These are phyloP conservation scores for Psittacus erithacus DNA, from an alignment of 2,113 vertebrate genomes.

Conservation along the genomic window DNA sequence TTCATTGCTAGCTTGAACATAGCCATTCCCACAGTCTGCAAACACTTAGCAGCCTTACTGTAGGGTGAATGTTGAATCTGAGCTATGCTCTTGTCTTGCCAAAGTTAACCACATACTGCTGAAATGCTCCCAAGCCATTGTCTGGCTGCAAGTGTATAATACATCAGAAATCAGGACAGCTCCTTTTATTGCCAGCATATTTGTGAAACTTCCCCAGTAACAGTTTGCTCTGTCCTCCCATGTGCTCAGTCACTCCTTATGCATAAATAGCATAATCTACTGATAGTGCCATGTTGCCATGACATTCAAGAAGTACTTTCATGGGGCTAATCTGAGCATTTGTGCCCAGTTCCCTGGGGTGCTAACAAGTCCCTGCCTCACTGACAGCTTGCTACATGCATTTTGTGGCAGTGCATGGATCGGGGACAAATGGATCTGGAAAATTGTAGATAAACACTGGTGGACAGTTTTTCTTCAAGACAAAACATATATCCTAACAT, in stretches of 20 bases:
- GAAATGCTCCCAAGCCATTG: constrained; percentile 2
- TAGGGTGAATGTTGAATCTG: background rate
- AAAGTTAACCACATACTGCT: constrained; percentile 2
- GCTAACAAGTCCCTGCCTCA: background rate
- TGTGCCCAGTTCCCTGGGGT: background rate
- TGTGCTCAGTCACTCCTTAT: background rate
- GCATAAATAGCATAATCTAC: background rate
- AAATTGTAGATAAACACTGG: background rate
- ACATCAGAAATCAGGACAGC: background rate
- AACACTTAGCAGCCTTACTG: background rate
- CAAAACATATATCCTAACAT: background rate
- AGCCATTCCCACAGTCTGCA: background rate
- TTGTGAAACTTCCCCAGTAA: background rate
- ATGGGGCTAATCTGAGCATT: background rate
- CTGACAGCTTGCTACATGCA: background rate
- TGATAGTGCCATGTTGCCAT: background rate
- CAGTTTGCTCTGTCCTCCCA: background rate
- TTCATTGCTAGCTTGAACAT: background rate
- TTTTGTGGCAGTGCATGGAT: background rate
- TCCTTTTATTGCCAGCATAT: background rate
- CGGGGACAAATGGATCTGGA: background rate
- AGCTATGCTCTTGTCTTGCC: background rate
- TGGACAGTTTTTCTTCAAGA: background rate
- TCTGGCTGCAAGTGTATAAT: background rate
- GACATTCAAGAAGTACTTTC: background rate